Evolutionary conservation across 1,140 invertebrate species (phyloP).

Genomic region (Polypedilum pembai): DNA sequence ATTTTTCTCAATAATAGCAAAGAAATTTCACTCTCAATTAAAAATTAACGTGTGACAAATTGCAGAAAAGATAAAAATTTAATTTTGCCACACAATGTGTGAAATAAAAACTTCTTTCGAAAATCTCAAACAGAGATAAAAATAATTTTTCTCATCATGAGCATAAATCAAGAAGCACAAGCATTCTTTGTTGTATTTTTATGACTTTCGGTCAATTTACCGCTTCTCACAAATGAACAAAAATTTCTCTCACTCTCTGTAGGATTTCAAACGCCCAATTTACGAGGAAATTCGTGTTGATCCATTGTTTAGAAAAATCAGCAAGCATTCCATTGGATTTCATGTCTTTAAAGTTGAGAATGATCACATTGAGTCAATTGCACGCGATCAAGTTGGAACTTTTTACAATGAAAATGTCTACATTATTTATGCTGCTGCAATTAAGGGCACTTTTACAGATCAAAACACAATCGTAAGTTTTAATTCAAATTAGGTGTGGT

Average conservation of each 20-base stretch:
- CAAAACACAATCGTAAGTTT: constrained; percentile 58
- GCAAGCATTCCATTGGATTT: constrained; percentile 63
- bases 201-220: background rate
- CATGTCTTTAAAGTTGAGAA: constrained; percentile 77
- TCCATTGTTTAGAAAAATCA: constrained; percentile 62
- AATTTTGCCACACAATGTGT: background rate
- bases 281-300: constrained; percentile 38
- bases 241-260: background rate
- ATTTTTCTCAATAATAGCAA: constrained; percentile 7
- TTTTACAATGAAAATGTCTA: constrained; percentile 84
- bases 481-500: constrained; percentile 13
- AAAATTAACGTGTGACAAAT: background rate
- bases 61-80: background rate
- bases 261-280: constrained; percentile 2
- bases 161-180: too few relatives aligned
- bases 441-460: constrained; percentile 55
- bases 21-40: background rate
- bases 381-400: constrained; percentile 69
- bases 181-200: background rate
- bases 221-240: background rate
- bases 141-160: background rate
- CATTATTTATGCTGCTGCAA: constrained; percentile 71
- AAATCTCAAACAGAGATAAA: background rate
- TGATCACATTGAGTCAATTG: constrained; percentile 63
- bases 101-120: background rate